These are phyloP conservation scores for Trilocha varians DNA, from an alignment of 2,888 invertebrate species.

Conservation along the genomic window DNA sequence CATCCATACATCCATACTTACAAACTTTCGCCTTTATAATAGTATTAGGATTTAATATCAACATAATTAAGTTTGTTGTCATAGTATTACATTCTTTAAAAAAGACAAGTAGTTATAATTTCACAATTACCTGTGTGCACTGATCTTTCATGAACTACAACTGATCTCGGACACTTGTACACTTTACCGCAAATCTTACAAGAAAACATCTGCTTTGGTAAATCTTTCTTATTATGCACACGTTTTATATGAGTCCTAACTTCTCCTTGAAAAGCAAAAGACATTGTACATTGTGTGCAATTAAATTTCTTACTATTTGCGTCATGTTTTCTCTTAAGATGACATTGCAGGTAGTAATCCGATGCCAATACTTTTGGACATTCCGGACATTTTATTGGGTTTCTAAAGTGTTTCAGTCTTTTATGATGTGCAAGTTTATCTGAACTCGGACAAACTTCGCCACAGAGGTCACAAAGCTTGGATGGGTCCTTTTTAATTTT, in stretches of 20 bases:
- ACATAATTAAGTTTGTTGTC: too few species aligned
- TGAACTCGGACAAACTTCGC: constrained; percentile 37
- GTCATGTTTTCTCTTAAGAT: constrained; percentile 48
- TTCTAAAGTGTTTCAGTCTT: constrained; percentile 34
- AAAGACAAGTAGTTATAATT: not conserved
- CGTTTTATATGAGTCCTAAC: constrained; percentile 40
- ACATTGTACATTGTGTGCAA: constrained; percentile 46
- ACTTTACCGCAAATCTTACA: constrained; percentile 57
- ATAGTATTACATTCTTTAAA: too few species aligned
- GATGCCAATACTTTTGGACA: constrained; percentile 42
- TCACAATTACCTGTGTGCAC: not conserved
- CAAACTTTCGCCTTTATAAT: too few species aligned
- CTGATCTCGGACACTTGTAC: constrained; percentile 52
- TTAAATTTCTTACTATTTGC: constrained; percentile 32
- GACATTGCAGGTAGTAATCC: constrained; percentile 41
- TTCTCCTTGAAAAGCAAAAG: constrained; percentile 48
- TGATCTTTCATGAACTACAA: constrained; percentile 59
- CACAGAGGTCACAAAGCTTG: constrained; percentile 55
- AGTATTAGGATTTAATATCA: too few species aligned
- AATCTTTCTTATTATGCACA: constrained; percentile 42
- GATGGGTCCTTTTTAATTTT: constrained; percentile 19
- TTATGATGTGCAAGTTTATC: constrained; percentile 41
- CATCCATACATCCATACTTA: too few species aligned
- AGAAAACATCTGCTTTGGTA: constrained; percentile 30
- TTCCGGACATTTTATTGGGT: constrained; percentile 39